These are phyloP conservation scores for Leptinotarsa texana DNA, from an alignment of 1,140 invertebrate genomes.

Conservation along the genomic window DNA sequence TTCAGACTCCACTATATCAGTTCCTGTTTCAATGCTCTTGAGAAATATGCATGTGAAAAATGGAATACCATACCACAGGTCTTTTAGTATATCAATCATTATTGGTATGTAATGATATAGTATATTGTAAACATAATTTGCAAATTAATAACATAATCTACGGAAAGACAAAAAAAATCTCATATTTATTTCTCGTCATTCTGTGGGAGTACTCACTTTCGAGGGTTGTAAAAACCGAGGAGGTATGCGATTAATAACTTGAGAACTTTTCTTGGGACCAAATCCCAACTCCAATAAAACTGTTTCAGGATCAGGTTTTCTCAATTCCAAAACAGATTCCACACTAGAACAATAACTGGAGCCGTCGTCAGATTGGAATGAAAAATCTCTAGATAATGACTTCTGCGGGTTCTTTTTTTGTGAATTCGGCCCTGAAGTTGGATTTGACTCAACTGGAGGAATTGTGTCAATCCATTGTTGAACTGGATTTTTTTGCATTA, in stretches of 20 bases:
- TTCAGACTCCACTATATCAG: too few relatives aligned
- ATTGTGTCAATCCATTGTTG: constrained; percentile 41
- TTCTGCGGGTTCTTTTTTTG: constrained; percentile 11
- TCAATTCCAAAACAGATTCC: constrained; percentile 72
- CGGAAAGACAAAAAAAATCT: not conserved
- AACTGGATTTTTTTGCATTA: constrained; percentile 39
- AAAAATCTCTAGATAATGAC: constrained; percentile 61
- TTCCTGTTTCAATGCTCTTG: too few relatives aligned
- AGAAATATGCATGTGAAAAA: too few relatives aligned
- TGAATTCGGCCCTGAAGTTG: not conserved
- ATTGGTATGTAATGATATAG: too few relatives aligned
- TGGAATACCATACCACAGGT: too few relatives aligned
- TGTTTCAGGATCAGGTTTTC: constrained; percentile 76
- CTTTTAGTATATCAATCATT: too few relatives aligned
- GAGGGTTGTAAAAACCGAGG: constrained; percentile 59
- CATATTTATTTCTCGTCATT: constrained; percentile 9
- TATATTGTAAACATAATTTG: constrained; percentile 5
- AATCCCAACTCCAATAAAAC: constrained; percentile 73
- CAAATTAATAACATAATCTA: too few relatives aligned
- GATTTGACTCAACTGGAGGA: constrained; percentile 4
- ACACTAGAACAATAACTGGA: constrained; percentile 75
- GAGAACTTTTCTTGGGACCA: constrained; percentile 62
- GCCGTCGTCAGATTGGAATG: constrained; percentile 66
- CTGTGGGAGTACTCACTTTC: constrained; percentile 41
- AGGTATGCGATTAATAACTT: constrained; percentile 68